Conservation (phyloP, 2,797 vertebrate genomes). For the Pantherophis vulpinus region DNA sequence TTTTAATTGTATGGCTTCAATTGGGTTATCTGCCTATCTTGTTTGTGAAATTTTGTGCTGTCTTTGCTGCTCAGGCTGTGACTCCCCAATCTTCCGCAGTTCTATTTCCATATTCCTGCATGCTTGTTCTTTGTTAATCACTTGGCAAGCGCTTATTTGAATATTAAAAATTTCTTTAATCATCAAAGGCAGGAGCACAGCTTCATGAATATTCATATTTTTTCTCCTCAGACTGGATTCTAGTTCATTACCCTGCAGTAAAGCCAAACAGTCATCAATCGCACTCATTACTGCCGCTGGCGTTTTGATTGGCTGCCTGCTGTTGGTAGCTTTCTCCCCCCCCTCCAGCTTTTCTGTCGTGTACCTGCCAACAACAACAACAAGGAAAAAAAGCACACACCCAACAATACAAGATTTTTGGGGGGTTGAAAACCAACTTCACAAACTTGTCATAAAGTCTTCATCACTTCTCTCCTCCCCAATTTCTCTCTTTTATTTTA, state of each 20-base stretch:
- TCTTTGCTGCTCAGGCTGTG: slow-evolving; percentile 71
- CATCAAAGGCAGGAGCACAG: slow-evolving; percentile 98
- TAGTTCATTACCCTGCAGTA: slow-evolving; percentile 98
- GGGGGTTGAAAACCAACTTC: slow-evolving; percentile 82
- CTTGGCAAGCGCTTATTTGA: slow-evolving; percentile 99
- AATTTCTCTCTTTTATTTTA: slow-evolving; percentile 40
- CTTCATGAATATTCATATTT: slow-evolving; percentile 99
- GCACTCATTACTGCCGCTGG: slow-evolving; percentile 83
- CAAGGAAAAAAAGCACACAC: slow-evolving; percentile 55
- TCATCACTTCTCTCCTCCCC: slow-evolving; percentile 61
- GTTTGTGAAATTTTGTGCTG: slow-evolving; percentile 74
- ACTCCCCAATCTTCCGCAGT: slow-evolving; percentile 79
- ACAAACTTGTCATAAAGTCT: slow-evolving; percentile 81
- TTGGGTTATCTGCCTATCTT: slow-evolving; percentile 79
- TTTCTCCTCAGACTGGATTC: slow-evolving; percentile 87
- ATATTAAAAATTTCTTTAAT: slow-evolving; percentile 99
- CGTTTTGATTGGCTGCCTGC: slow-evolving; percentile 84
- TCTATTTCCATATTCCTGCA: slow-evolving; percentile 83
- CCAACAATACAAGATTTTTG: slow-evolving; percentile 72
- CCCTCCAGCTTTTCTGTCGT: slow-evolving; percentile 66
- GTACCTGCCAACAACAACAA: slow-evolving; percentile 75
- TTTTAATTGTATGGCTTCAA: slow-evolving; percentile 68
- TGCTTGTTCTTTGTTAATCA: slow-evolving; percentile 94
- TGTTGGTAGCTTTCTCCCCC: slow-evolving; percentile 72
- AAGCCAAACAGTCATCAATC: slow-evolving; percentile 98